Conservation (phyloP, 2,888 invertebrate genomes). For the Rhamphomyia laevipes region DNA sequence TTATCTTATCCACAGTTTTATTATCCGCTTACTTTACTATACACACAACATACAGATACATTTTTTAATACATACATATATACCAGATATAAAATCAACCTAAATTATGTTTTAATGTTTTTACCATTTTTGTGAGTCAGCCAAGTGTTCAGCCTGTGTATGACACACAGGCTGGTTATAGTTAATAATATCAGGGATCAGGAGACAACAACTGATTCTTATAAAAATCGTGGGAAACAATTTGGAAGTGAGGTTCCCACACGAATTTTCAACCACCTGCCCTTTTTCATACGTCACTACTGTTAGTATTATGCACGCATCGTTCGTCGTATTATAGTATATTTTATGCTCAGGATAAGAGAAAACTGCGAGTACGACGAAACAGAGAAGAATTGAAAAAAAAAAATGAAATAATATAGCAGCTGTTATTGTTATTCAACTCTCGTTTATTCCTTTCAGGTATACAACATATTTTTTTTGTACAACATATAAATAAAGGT, state of each 20-base stretch:
- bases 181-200: not conserved
- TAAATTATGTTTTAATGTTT: too few species aligned
- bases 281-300: conserved; percentile 16
- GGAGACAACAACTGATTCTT: conserved; percentile 8
- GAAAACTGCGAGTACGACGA: too few species aligned
- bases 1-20: not conserved
- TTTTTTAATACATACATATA: not conserved
- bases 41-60: not conserved
- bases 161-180: not conserved
- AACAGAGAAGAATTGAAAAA: conserved; percentile 21
- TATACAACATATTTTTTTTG: not conserved
- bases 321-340: too few species aligned
- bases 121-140: not conserved
- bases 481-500: not conserved
- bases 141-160: not conserved
- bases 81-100: too few species aligned
- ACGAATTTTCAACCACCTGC: conserved; percentile 29
- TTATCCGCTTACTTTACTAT: not conserved
- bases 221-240: conserved; percentile 38
- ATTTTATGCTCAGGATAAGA: too few species aligned
- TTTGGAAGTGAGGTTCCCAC: conserved; percentile 38
- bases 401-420: conserved; percentile 34
- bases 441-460: conserved; percentile 14
- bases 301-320: too few species aligned
- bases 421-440: conserved; percentile 31